Conservation (phyloP, 2,797 vertebrate species). For the Phataginus tetradactyla region DNA sequence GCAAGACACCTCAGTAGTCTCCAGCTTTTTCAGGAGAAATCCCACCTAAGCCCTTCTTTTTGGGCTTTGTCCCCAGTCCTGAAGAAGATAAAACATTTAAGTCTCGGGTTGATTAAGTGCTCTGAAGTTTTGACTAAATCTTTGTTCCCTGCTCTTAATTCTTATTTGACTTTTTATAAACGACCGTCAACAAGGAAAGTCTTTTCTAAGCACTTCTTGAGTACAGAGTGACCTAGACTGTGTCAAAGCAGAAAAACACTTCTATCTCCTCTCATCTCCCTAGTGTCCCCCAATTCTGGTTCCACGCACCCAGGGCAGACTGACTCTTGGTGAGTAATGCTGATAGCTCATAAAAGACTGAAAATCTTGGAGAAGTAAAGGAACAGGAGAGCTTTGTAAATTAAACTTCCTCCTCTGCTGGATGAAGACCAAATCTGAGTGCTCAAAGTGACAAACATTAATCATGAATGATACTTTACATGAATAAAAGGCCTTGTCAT, state of each 20-base stretch:
- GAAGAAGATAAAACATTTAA: neutral
- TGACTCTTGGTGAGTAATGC: neutral
- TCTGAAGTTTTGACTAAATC: neutral
- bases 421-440: neutral
- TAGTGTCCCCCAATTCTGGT: neutral
- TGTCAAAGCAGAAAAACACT: neutral
- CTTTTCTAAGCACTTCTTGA: neutral
- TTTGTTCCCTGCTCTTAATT: neutral
- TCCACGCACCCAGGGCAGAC: neutral
- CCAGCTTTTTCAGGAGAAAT: neutral
- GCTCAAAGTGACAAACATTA: neutral
- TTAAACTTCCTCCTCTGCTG: neutral
- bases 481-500: neutral
- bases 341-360: neutral
- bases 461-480: neutral
- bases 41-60: neutral
- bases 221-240: neutral
- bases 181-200: neutral
- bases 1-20: neutral
- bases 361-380: neutral
- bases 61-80: neutral
- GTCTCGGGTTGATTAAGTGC: neutral
- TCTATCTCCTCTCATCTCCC: neutral
- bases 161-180: slow-evolving; percentile 19
- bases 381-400: neutral